Evolutionary conservation across 1,140 invertebrate species (phyloP).

Genomic region (Zaprionus ghesquierei): DNA sequence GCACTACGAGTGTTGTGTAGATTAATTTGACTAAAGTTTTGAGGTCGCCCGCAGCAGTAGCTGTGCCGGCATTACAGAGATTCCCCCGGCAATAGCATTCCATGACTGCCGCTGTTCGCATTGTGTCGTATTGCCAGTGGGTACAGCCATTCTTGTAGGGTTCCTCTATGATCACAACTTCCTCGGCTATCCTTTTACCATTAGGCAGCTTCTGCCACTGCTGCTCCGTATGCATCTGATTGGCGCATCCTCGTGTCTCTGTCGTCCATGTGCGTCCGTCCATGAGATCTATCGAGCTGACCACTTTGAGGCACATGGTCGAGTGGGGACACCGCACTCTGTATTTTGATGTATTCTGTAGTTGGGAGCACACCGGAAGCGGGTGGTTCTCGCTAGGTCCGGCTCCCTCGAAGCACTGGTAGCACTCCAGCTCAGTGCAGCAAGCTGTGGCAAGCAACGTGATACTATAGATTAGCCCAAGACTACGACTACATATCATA

Average conservation of each 20-base stretch:
- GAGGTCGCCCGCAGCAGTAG: slow-evolving; percentile 1
- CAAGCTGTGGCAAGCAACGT: slow-evolving; percentile 6
- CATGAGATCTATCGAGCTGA: neutral
- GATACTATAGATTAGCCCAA: slow-evolving; percentile 1
- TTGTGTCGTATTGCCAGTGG: neutral
- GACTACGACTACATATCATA: neutral
- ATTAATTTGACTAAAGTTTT: neutral
- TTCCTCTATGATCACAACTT: neutral
- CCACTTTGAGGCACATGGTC: slow-evolving; percentile 40
- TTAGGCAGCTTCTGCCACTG: neutral
- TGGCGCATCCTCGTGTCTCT: slow-evolving; percentile 31
- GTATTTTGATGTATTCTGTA: neutral
- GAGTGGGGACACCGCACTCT: slow-evolving; percentile 37
- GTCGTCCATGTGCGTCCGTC: slow-evolving; percentile 12
- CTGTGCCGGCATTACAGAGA: slow-evolving; percentile 40
- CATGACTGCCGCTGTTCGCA: neutral
- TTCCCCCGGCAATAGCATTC: slow-evolving; percentile 43
- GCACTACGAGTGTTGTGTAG: slow-evolving; percentile 6
- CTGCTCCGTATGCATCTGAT: slow-evolving; percentile 19
- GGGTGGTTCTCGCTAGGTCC: neutral
- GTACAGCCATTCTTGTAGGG: slow-evolving; percentile 36
- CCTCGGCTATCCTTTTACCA: neutral
- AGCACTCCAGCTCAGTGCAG: slow-evolving; percentile 22
- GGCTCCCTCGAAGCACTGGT: slow-evolving; percentile 6
- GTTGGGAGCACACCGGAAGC: slow-evolving; percentile 13